Evolutionary conservation across 1,140 invertebrate genomes (phyloP).

Genomic region (Penaeus vannamei): DNA sequence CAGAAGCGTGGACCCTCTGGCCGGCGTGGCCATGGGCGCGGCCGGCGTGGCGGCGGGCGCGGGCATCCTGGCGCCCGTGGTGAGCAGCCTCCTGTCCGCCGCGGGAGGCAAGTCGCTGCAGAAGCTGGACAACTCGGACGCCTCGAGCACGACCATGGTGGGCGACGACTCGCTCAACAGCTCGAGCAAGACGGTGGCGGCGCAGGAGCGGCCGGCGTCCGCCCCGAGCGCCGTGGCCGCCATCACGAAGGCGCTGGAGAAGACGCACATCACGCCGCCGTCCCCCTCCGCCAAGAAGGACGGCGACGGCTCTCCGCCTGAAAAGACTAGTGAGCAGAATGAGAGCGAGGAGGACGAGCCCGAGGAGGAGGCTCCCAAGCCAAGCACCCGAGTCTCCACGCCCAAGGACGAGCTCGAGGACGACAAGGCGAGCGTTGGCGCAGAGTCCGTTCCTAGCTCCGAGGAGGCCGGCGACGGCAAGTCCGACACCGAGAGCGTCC

Average conservation of each 20-base stretch:
- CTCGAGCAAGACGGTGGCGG: conserved; percentile 32
- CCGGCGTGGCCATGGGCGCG: conserved; percentile 55
- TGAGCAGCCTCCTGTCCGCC: conserved; percentile 48
- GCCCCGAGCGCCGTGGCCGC: conserved; percentile 13
- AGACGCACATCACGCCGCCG: conserved; percentile 48
- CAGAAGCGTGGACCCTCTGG: conserved; percentile 63
- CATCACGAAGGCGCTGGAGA: conserved; percentile 46
- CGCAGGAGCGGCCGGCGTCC: conserved; percentile 29
- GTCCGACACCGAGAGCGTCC: conserved; percentile 65
- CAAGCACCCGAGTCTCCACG: background rate
- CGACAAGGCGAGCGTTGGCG: conserved; percentile 64
- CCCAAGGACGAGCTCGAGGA: conserved; percentile 61
- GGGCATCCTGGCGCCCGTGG: conserved; percentile 59
- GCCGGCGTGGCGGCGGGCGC: conserved; percentile 62
- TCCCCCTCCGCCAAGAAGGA: conserved; percentile 33
- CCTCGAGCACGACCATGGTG: conserved; percentile 50
- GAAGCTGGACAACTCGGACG: conserved; percentile 58
- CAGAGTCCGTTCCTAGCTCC: conserved; percentile 59
- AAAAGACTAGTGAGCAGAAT: too few species aligned
- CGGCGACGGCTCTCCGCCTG: background rate
- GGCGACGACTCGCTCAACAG: conserved; percentile 46
- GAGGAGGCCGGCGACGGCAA: conserved; percentile 64
- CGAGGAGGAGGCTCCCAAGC: conserved; percentile 26
- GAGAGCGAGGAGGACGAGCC: background rate
- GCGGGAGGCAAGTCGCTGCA: conserved; percentile 40